These are phyloP conservation scores for Montipora capitata DNA, from an alignment of 92 coral and sea anemone genomes.

Conservation along the genomic window DNA sequence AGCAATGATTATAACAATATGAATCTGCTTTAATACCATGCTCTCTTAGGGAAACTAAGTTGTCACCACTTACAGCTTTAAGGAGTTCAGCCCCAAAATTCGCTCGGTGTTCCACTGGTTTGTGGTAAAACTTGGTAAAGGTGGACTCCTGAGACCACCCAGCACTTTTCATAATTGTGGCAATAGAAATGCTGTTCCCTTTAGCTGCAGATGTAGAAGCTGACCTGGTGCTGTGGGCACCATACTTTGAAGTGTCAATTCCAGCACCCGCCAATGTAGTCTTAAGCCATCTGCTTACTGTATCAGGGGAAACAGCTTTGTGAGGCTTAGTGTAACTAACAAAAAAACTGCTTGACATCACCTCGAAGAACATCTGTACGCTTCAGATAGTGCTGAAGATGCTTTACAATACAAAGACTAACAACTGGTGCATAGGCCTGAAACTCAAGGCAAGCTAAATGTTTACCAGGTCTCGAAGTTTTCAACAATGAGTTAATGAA, in stretches of 20 bases:
- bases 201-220: slow-evolving; percentile 13
- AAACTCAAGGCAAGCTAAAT: slow-evolving; percentile 23
- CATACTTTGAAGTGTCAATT: slow-evolving; percentile 33
- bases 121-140: neutral
- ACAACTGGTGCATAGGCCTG: slow-evolving; percentile 35
- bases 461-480: slow-evolving; percentile 45
- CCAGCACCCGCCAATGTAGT: slow-evolving; percentile 12
- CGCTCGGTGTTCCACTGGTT: neutral
- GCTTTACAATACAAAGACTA: slow-evolving; percentile 19
- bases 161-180: slow-evolving; percentile 38
- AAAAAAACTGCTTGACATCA: slow-evolving; percentile 29
- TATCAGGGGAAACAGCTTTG: slow-evolving; percentile 31
- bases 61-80: no score
- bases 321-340: slow-evolving; percentile 27
- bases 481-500: slow-evolving; percentile 40
- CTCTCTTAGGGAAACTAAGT: no score
- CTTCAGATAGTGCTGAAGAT: slow-evolving; percentile 18
- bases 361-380: slow-evolving; percentile 14
- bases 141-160: slow-evolving; percentile 23
- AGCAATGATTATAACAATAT: no score
- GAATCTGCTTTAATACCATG: no score
- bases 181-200: neutral
- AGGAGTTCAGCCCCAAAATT: no score
- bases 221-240: slow-evolving; percentile 48
- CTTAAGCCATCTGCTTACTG: slow-evolving; percentile 42